Evolutionary conservation across 92 coral and sea anemone species (phyloP).

Genomic region (Zoanthus sansibaricus): DNA sequence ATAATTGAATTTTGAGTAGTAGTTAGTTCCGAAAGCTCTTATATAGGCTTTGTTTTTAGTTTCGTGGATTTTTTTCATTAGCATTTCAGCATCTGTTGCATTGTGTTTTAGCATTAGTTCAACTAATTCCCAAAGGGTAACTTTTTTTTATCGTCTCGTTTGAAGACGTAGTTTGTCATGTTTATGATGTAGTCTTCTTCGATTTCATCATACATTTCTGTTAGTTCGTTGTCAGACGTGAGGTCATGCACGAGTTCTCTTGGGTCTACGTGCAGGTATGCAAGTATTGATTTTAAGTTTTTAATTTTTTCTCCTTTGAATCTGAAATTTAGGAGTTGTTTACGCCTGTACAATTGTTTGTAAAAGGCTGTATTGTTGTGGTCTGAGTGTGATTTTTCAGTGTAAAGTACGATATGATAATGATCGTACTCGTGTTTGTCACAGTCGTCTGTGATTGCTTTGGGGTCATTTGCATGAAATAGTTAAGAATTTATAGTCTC

Average conservation of each 20-base stretch:
- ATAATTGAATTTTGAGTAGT: background rate
- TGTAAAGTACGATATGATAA: no score
- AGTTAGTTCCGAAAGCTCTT: background rate
- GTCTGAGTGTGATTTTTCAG: no score
- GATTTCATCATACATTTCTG: background rate
- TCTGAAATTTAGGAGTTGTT: no score
- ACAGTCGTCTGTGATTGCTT: no score
- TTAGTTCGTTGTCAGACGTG: background rate
- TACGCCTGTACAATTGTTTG: no score
- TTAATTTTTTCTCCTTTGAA: background rate
- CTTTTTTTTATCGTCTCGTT: background rate
- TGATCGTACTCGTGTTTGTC: no score
- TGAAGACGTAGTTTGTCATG: background rate
- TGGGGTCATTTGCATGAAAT: no score
- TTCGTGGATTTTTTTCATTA: background rate
- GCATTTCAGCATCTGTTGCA: background rate
- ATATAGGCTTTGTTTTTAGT: background rate
- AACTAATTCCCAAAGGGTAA: background rate
- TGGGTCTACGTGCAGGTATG: background rate
- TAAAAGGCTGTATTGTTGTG: no score
- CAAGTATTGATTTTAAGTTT: background rate
- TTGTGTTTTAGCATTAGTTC: background rate
- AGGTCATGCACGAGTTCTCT: background rate
- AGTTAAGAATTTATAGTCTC: no score
- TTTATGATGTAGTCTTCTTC: background rate